Base-by-base conservation (phyloP, 2,113 vertebrate species). In the Butorides virescens region DNA sequence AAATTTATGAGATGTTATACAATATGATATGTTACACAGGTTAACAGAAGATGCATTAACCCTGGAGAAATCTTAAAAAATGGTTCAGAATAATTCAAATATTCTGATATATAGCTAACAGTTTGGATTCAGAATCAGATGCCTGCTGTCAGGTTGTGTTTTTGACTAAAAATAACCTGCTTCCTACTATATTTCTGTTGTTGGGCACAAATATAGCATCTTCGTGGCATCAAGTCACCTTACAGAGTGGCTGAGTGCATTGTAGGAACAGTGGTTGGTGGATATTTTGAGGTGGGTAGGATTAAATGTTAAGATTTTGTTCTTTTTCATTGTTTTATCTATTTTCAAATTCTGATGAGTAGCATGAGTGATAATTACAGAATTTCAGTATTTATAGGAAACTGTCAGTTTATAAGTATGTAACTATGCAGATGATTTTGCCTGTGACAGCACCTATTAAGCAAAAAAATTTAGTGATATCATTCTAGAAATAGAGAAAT, bases 371-470 rank as follows among this genome's bases (percentile, higher is more conserved):
- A 63, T 75, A 91, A 94, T 81, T 91, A 84, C 27, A 75, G 61
- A 84, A 84, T 95, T 87, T 78, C 30, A 76, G 49, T 95, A 83
- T 93, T 93, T 96, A 62, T 79, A 73, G 71, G 55, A 86, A 94
- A 53, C 22, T 76, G 34, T 52, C 89, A 86, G 18, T 87, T 93
- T 85, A 16, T 87, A 72, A 88, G 59, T 58, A 68, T 66, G 66
- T 63, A 82, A 52, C 46, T 56, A 19, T 70, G 39, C 29, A 82
- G 49, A 46, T 92, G 58, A 81, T 76, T 93, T 79, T 14, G 13
- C 50, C 29, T 87, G 37, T 77, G 81, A 91, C 62, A 95, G 37
- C 42, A 66, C 8, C 5, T 80, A 74, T 84, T 88, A 88, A 79
- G 36, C 23, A 88, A 85, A 89, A 62, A 49, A 13, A 22, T 6